phyloP scores from a whole-genome alignment of 2,113 vertebrate species.

The Lepisosteus oculatus region DNA sequence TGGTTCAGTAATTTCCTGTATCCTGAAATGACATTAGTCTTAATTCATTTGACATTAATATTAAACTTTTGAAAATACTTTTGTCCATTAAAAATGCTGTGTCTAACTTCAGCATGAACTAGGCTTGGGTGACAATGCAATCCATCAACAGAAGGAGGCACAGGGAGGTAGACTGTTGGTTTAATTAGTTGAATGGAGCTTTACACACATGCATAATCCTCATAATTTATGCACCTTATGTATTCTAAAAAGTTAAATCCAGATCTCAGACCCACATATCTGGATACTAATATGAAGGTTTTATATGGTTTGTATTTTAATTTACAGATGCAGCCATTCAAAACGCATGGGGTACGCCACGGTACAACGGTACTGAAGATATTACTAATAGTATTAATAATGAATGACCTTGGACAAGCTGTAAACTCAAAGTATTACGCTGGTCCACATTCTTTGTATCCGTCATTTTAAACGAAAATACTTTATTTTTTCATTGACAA shows the following conservation, averaged over 20 bases:
- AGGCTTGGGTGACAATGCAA: constrained; percentile 1
- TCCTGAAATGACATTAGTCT: not conserved
- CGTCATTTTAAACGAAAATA: too few relatives aligned
- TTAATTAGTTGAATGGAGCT: constrained; percentile 12
- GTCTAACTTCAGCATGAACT: not conserved
- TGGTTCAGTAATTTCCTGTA: too few relatives aligned
- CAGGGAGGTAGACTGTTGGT: not conserved
- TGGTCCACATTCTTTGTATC: too few relatives aligned
- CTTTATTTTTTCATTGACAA: too few relatives aligned
- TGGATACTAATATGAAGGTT: too few relatives aligned
- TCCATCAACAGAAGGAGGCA: constrained; percentile 4
- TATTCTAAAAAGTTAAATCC: not conserved
- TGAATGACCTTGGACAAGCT: too few relatives aligned
- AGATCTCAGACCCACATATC: not conserved
- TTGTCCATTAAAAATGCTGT: not conserved
- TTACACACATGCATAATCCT: not conserved
- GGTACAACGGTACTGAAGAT: too few relatives aligned
- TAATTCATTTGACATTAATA: not conserved
- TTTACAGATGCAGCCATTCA: too few relatives aligned
- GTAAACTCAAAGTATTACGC: too few relatives aligned
- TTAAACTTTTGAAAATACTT: not conserved
- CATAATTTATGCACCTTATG: constrained; percentile 7
- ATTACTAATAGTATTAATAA: too few relatives aligned
- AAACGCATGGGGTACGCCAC: too few relatives aligned
- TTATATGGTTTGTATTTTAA: too few relatives aligned